Conservation (phyloP, 2,888 invertebrate species). For the Imbricaverruca yamaguchii region DNA sequence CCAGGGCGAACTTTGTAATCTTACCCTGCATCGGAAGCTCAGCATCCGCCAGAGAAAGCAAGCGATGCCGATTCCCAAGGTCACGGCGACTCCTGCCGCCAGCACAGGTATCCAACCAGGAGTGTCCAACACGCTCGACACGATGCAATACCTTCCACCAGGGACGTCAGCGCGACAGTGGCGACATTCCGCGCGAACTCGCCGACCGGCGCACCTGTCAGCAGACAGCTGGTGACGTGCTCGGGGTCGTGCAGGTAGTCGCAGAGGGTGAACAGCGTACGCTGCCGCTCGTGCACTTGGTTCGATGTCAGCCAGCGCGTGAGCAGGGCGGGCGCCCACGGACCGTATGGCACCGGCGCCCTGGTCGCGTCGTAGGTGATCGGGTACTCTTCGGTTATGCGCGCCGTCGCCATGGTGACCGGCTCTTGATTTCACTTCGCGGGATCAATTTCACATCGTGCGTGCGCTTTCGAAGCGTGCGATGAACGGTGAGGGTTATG, state of each 20-base stretch:
- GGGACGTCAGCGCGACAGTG: background rate
- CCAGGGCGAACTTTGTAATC: no score
- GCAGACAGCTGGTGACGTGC: background rate
- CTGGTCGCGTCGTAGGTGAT: background rate
- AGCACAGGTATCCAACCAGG: no score
- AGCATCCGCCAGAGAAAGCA: no score
- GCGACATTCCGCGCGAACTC: background rate
- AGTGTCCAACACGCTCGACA: no score
- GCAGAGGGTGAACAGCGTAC: conserved; percentile 6
- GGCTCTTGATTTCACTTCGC: background rate
- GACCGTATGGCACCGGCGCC: background rate
- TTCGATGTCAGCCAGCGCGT: background rate
- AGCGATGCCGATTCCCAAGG: no score
- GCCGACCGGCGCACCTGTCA: background rate
- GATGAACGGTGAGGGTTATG: background rate
- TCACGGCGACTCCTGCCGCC: no score
- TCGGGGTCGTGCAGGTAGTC: conserved; percentile 1
- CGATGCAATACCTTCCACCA: background rate
- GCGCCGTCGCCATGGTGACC: background rate
- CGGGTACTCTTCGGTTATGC: background rate
- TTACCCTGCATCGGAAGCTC: no score
- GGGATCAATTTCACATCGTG: background rate
- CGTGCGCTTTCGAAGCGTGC: background rate
- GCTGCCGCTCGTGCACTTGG: background rate
- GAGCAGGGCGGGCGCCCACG: background rate